Evolutionary conservation across 2,113 vertebrate species (phyloP).

Genomic region (Sialia sialis): DNA sequence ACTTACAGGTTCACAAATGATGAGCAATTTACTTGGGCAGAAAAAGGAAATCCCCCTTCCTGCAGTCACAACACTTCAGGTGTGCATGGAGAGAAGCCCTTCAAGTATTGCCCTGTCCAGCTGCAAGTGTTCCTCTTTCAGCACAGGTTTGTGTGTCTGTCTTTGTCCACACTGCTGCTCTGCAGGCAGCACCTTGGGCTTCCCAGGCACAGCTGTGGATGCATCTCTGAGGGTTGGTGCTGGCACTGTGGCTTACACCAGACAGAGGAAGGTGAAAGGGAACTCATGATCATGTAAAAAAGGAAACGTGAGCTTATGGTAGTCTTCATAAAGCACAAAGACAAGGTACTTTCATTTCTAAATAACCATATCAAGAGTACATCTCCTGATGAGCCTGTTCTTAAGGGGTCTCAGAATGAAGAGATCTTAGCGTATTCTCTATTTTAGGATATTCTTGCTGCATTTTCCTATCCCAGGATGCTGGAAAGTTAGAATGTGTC

Average conservation of each 20-base stretch:
- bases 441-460: background rate
- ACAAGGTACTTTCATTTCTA: background rate
- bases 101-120: rapidly evolving
- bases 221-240: background rate
- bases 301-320: rapidly evolving
- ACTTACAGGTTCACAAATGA: background rate
- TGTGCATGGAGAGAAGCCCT: background rate
- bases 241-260: background rate
- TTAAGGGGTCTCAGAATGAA: background rate
- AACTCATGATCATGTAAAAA: background rate
- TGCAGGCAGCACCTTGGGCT: background rate
- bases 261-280: background rate
- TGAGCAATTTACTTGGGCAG: slow-evolving; percentile 1
- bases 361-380: background rate
- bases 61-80: background rate
- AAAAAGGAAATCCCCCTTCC: background rate
- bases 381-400: background rate
- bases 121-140: rapidly evolving
- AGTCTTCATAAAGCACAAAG: background rate
- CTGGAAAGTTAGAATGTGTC: background rate
- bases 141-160: rapidly evolving
- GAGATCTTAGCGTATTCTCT: background rate
- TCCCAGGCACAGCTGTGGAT: background rate
- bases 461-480: background rate
- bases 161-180: background rate